A percentile compares a stretch with the other conserved stretches of the same genome.
phyloP scores from a whole-genome alignment of 2,113 vertebrate genomes.

The Cyprinus carpio region DNA sequence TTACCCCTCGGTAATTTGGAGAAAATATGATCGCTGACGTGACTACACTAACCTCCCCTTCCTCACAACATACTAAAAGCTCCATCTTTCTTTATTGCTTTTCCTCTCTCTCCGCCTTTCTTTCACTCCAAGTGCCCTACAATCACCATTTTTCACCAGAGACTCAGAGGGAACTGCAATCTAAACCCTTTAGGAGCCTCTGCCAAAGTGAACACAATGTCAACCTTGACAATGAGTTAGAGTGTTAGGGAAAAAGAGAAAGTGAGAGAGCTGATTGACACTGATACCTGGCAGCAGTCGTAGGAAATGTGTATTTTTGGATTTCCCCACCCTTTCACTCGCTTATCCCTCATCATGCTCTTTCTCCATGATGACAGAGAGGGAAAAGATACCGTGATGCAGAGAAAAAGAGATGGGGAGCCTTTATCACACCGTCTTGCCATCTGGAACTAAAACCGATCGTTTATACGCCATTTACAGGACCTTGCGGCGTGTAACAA shows the following conservation, averaged over 20 bases:
- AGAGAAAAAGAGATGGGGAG: slow-evolving; percentile 13
- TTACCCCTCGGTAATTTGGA: not conserved
- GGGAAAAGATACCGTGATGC: slow-evolving; percentile 17
- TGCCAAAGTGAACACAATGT: slow-evolving; percentile 44
- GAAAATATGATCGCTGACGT: not conserved
- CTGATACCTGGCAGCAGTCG: slow-evolving; percentile 56
- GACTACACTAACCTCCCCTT: not conserved
- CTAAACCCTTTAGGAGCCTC: slow-evolving; percentile 34
- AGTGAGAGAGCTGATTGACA: slow-evolving; percentile 32
- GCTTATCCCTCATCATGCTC: slow-evolving; percentile 28
- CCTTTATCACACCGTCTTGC: slow-evolving; percentile 7
- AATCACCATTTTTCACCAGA: slow-evolving; percentile 44
- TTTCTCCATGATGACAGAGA: slow-evolving; percentile 42
- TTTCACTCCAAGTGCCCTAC: slow-evolving; percentile 22
- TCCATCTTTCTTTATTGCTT: not conserved
- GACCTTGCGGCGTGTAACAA: slow-evolving; percentile 11
- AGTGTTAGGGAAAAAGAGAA: slow-evolving; percentile 34
- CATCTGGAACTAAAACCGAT: not conserved
- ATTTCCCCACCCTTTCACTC: slow-evolving; percentile 31
- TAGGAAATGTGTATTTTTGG: slow-evolving; percentile 43
- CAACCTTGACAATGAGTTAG: slow-evolving; percentile 16
- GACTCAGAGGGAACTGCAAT: slow-evolving; percentile 44
- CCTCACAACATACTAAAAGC: not conserved
- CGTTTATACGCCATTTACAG: not conserved
- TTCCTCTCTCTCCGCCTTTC: not conserved